Evolutionary conservation across 2,888 invertebrate species (phyloP).

Genomic region (Onchidella celtica): DNA sequence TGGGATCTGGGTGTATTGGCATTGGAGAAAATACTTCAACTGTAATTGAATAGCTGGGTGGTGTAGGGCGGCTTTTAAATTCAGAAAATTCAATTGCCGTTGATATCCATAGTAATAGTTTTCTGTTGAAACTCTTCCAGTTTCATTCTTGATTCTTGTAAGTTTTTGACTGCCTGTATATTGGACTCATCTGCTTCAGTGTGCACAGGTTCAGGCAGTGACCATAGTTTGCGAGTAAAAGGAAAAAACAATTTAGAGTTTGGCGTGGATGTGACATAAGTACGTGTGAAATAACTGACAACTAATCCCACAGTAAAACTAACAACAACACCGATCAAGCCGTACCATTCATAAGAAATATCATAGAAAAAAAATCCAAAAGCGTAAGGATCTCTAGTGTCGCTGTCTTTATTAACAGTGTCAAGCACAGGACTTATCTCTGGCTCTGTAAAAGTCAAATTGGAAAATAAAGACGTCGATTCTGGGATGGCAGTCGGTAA

Average conservation of each 20-base stretch:
- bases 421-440: neutral
- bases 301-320: slow-evolving; percentile 26
- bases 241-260: slow-evolving; percentile 46
- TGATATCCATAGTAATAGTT: neutral
- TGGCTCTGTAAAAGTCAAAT: neutral
- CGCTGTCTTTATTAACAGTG: neutral
- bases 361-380: slow-evolving; percentile 45
- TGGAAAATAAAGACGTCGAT: neutral
- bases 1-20: too few relatives aligned
- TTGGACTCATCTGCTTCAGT: slow-evolving; percentile 39
- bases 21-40: too few relatives aligned
- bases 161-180: slow-evolving; percentile 25
- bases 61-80: too few relatives aligned
- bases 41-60: too few relatives aligned
- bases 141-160: neutral
- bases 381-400: neutral
- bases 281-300: slow-evolving; percentile 29
- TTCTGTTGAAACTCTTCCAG: neutral
- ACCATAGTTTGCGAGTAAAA: slow-evolving; percentile 37
- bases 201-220: slow-evolving; percentile 36
- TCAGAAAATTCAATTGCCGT: too few relatives aligned
- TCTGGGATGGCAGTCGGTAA: neutral
- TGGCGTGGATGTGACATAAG: neutral
- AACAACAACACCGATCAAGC: slow-evolving; percentile 30
- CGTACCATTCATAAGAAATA: slow-evolving; percentile 51